A percentile compares a stretch with the other conserved stretches of the same genome.
These are phyloP conservation scores for Notocelia uddmanniana DNA, from an alignment of 2,888 invertebrate species.

Conservation along the genomic window DNA sequence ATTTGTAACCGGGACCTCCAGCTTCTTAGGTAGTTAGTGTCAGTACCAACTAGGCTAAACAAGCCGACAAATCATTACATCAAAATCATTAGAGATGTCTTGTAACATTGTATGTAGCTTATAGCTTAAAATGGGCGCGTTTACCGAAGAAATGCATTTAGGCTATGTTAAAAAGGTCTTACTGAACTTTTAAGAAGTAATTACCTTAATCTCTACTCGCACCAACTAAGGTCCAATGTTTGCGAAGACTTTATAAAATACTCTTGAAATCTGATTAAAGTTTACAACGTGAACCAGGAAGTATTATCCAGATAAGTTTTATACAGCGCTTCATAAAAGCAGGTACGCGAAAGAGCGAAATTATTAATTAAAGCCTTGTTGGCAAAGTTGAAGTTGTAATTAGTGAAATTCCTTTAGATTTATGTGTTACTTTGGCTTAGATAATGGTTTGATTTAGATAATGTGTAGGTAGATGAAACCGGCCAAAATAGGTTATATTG, in stretches of 20 bases:
- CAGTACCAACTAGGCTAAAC: no score
- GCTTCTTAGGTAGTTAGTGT: no score
- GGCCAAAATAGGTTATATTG: no score
- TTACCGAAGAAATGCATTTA: no score
- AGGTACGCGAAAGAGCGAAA: neutral
- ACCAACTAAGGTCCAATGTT: constrained; percentile 8
- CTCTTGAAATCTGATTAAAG: constrained; percentile 19
- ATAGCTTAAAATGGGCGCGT: no score
- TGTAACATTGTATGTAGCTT: no score
- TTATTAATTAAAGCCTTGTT: constrained; percentile 9
- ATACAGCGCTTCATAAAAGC: constrained; percentile 5
- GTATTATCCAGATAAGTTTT: constrained; percentile 8
- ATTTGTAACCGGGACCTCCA: no score
- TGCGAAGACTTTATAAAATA: constrained; percentile 8
- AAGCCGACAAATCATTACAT: no score
- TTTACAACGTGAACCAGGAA: constrained; percentile 3
- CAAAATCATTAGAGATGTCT: no score
- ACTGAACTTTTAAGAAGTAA: neutral
- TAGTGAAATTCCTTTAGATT: neutral
- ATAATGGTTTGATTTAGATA: no score
- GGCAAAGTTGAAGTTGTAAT: constrained; percentile 14
- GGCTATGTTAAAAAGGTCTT: neutral
- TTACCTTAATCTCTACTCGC: constrained; percentile 15
- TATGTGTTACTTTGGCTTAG: neutral
- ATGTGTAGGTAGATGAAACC: no score